Evolutionary conservation across 2,888 invertebrate genomes (phyloP).

Genomic region (Oscheius sp.): DNA sequence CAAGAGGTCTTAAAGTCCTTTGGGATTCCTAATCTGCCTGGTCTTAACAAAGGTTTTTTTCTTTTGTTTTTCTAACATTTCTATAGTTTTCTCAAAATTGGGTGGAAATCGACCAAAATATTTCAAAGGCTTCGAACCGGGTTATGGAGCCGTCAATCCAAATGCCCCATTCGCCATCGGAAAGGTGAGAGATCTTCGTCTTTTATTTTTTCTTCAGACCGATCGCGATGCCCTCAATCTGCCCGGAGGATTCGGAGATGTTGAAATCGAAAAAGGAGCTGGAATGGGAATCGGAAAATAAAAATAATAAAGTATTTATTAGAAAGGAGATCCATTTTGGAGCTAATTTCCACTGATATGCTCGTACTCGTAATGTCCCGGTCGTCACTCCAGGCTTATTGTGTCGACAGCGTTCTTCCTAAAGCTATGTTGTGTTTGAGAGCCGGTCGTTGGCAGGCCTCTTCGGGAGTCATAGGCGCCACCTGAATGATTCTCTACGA

Average conservation of each 20-base stretch:
- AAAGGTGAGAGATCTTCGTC: constrained; percentile 36
- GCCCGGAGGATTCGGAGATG: constrained; percentile 57
- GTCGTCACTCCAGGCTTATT: constrained; percentile 12
- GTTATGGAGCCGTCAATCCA: constrained; percentile 62
- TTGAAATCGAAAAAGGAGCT: constrained; percentile 57
- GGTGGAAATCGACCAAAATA: constrained; percentile 44
- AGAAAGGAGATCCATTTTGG: constrained; percentile 1
- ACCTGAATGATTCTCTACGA: constrained; percentile 4
- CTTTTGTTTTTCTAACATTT: constrained; percentile 6
- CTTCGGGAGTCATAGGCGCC: constrained; percentile 27
- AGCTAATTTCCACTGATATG: not conserved
- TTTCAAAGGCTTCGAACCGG: constrained; percentile 56
- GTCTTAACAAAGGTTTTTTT: constrained; percentile 30
- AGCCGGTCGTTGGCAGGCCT: constrained; percentile 31
- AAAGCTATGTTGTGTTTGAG: constrained; percentile 43
- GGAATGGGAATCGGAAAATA: constrained; percentile 64
- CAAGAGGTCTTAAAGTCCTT: constrained; percentile 38
- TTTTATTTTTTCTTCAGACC: constrained; percentile 35
- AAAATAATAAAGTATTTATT: not conserved
- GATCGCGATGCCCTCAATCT: constrained; percentile 58
- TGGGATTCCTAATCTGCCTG: constrained; percentile 45
- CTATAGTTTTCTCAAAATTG: constrained; percentile 42
- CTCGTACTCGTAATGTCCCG: not conserved
- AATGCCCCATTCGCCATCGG: constrained; percentile 59
- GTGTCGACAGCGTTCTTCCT: constrained; percentile 34